These are phyloP conservation scores for Drosophila lacertosa DNA, from an alignment of 1,140 invertebrate species.

Conservation along the genomic window DNA sequence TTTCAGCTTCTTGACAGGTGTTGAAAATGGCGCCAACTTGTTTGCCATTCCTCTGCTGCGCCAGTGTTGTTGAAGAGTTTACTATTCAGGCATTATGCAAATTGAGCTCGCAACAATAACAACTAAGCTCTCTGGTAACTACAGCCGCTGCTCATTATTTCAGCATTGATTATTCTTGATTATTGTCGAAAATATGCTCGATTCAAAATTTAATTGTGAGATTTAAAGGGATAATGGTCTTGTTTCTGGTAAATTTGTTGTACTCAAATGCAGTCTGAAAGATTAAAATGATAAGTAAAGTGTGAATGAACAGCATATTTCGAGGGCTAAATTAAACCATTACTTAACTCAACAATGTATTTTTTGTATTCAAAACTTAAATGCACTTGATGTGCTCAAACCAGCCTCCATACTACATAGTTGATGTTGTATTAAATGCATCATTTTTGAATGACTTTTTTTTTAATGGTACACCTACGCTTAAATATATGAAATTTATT, in stretches of 20 bases:
- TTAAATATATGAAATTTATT: not conserved
- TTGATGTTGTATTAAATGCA: too few relatives aligned
- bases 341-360: too few relatives aligned
- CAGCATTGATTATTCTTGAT: not conserved
- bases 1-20: constrained; percentile 71
- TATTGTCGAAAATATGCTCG: not conserved
- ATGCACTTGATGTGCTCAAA: too few relatives aligned
- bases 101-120: constrained; percentile 42
- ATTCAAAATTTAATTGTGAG: not conserved
- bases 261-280: not conserved
- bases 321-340: too few relatives aligned
- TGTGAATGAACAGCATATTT: too few relatives aligned
- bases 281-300: too few relatives aligned
- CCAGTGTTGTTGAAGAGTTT: constrained; percentile 44
- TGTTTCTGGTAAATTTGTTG: not conserved
- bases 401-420: too few relatives aligned
- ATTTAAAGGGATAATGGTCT: not conserved
- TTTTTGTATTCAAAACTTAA: not conserved
- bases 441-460: too few relatives aligned
- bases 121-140: not conserved
- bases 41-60: constrained; percentile 45
- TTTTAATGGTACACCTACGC: too few relatives aligned
- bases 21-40: constrained; percentile 69
- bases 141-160: constrained; percentile 4
- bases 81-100: constrained; percentile 60